Base-by-base conservation (phyloP, 2,113 vertebrate genomes). In the Speoplatyrhinus poulsoni region DNA sequence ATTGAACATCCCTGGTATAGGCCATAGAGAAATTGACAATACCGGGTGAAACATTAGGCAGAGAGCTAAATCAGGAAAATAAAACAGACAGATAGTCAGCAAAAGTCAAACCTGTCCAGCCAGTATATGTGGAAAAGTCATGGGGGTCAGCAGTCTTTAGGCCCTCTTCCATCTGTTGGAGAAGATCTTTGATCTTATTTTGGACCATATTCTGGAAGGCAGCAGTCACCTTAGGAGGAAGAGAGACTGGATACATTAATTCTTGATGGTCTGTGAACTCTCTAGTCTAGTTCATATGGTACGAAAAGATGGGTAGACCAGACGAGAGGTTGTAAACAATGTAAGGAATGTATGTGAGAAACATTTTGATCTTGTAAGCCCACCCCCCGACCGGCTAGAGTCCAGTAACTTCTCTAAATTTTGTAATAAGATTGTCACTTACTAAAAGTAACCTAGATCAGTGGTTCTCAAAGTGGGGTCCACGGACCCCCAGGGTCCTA, bases 111-210 rank as follows among this genome's bases (percentile, higher is more conserved):
- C 97, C 97, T 87, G 96, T 96, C 95, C 96, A 99, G 19, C 98
- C 97, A 0, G 98, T 99, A 72, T 99, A 99, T 0, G 95, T 85
- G 70, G 96, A 98, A 84, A 94, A 97, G 66, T 99, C 97, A 6
- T 99, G 96, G 0, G 98, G 98, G 69, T 99, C 97, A 1, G 96
- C 95, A 0, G 96, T 99, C 88, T 96, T 98, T 67, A 99, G 87
- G 10, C 97, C 98, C 80, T 99, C 98, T 67, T 99, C 97, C 97
- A 98, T 99, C 76, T 99, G 98, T 63, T 95, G 94, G 3, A 98
- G 89, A 59, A 98, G 94, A 76, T 99, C 96, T 82, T 95, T 96
- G 57, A 99, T 98, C 93, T 99, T 99, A 75, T 85, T 90, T 77
- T 96, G 94, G 65, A 99, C 91, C 68, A 92, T 94, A 73, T 88